Conservation (phyloP, 2,113 vertebrate species). For the Tyrannus savana region DNA sequence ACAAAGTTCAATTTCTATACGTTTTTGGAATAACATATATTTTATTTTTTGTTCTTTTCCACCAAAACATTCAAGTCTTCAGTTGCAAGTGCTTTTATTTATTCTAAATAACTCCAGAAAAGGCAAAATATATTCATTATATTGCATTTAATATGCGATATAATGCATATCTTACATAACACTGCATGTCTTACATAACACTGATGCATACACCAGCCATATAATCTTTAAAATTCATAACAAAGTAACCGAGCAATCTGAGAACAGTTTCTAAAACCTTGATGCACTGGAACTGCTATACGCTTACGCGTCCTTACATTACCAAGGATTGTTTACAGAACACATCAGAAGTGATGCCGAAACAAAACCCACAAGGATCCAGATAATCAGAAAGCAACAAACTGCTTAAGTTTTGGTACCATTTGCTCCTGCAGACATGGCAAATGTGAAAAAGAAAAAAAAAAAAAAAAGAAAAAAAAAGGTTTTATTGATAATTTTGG, state of each 20-base stretch:
- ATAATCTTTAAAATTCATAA: neutral
- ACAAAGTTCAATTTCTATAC: neutral
- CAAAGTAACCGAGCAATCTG: neutral
- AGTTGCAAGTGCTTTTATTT: conserved; percentile 47
- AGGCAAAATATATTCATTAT: neutral
- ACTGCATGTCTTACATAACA: neutral
- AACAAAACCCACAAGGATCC: neutral
- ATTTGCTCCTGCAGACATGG: neutral
- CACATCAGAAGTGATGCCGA: neutral
- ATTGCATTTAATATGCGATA: neutral
- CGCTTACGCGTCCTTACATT: neutral
- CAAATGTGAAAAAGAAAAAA: neutral
- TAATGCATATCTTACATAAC: neutral
- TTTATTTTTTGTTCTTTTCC: conserved; percentile 28
- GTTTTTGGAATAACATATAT: neutral
- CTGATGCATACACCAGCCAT: neutral
- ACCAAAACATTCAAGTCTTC: conserved; percentile 36
- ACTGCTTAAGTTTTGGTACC: neutral
- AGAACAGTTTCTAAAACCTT: neutral
- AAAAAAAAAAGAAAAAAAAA: neutral
- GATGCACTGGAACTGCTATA: neutral
- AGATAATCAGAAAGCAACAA: neutral
- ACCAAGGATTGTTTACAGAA: neutral
- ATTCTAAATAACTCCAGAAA: conserved; percentile 53
- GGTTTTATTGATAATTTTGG: neutral